Evolutionary conservation across 2,797 vertebrate species (phyloP).

Genomic region (Girardinus metallicus): DNA sequence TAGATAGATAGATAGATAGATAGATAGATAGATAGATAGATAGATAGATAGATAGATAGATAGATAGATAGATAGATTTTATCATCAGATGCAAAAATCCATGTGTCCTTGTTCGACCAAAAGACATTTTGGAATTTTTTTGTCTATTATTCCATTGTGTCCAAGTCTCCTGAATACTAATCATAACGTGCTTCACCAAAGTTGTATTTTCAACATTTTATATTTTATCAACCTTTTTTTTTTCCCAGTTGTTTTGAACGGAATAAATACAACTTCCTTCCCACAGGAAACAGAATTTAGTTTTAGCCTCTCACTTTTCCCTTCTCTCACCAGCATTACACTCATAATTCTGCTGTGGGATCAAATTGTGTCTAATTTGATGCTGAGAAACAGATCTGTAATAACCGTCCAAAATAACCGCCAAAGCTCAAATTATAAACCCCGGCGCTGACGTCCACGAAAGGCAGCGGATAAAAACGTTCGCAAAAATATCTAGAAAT

Average conservation of each 20-base stretch:
- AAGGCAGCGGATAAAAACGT: conserved; percentile 38
- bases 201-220: background rate
- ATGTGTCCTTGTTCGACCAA: too few species aligned
- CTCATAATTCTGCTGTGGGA: conserved; percentile 6
- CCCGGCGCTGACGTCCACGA: conserved; percentile 10
- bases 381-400: conserved; percentile 48
- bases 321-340: background rate
- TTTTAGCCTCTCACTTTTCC: background rate
- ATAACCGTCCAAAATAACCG: conserved; percentile 36
- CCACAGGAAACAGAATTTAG: background rate
- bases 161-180: too few species aligned
- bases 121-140: background rate
- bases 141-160: too few species aligned
- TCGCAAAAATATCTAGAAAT: conserved; percentile 53
- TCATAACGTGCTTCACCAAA: background rate
- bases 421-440: conserved; percentile 38
- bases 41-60: too few species aligned
- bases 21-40: too few species aligned
- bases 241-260: background rate
- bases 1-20: too few species aligned
- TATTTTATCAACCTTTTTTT: background rate
- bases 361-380: conserved; percentile 60
- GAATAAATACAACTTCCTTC: background rate
- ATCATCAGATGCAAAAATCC: too few species aligned
- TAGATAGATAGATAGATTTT: background rate